A percentile compares a stretch with the other conserved stretches of the same genome.
Evolutionary conservation across 2,797 vertebrate species (phyloP).

Genomic region (Aselliscus stoliczkanus): DNA sequence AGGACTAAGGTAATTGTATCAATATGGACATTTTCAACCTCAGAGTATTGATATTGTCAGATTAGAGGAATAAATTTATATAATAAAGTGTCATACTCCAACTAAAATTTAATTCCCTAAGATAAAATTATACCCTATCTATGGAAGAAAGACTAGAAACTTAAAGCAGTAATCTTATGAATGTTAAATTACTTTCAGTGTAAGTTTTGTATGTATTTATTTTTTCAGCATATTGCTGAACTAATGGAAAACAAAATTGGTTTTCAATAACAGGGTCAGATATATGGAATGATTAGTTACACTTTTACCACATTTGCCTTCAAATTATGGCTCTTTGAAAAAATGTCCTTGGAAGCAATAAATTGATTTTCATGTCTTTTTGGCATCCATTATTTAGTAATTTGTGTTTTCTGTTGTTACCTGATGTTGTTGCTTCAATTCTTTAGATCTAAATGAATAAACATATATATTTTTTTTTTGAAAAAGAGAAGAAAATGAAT

Average conservation of each 20-base stretch:
- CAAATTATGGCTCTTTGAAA: not conserved
- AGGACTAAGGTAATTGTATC: not conserved
- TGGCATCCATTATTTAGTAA: conserved; percentile 8
- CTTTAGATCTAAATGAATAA: not conserved
- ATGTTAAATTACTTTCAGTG: not conserved
- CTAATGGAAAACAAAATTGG: not conserved
- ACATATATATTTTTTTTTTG: not conserved
- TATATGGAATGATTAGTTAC: not conserved
- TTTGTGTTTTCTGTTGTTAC: not conserved
- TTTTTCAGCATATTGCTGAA: not conserved
- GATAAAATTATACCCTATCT: not conserved
- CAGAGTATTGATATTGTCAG: not conserved
- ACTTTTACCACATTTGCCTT: not conserved
- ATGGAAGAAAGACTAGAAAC: not conserved
- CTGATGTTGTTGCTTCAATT: not conserved
- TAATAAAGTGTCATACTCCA: not conserved
- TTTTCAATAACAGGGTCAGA: not conserved
- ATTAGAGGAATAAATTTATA: not conserved
- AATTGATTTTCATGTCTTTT: not conserved
- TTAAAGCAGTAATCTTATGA: not conserved
- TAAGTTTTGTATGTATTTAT: not conserved
- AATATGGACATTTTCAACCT: not conserved
- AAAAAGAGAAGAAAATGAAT: not conserved
- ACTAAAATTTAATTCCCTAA: not conserved
- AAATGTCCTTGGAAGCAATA: not conserved